These are phyloP conservation scores for Brachionus rotundiformis DNA, from an alignment of 1,140 invertebrate species.

Conservation along the genomic window DNA sequence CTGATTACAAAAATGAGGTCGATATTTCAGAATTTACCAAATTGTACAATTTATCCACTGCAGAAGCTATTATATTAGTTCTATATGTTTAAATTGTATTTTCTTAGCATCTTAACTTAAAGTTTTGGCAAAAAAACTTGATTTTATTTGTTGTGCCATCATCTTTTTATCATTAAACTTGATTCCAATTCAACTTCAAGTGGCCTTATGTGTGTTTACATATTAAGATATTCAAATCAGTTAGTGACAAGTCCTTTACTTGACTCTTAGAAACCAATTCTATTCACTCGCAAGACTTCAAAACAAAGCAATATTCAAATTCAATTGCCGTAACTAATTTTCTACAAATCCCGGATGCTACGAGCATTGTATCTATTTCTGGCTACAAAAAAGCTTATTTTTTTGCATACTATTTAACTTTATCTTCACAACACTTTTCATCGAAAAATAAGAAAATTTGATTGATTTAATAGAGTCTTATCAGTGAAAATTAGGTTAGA, in stretches of 20 bases:
- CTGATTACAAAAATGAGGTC: too few species aligned
- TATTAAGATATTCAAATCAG: neutral
- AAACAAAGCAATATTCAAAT: neutral
- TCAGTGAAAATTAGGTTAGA: constrained; percentile 9
- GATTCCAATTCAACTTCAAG: neutral
- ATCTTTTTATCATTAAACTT: neutral
- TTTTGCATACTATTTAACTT: neutral
- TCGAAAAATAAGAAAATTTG: neutral
- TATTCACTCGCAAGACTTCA: neutral
- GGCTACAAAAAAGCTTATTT: neutral
- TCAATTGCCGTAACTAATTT: neutral
- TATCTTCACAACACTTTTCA: neutral
- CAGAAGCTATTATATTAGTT: too few species aligned
- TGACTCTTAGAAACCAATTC: neutral
- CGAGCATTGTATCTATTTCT: neutral
- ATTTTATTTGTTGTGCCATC: neutral
- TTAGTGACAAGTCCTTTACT: neutral
- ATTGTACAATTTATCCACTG: too few species aligned
- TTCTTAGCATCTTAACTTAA: too few species aligned
- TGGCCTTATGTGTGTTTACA: neutral
- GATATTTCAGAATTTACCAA: too few species aligned
- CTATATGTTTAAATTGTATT: too few species aligned
- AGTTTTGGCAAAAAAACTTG: too few species aligned
- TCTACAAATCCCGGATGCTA: neutral
- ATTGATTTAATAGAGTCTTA: neutral